A percentile compares a stretch with the other conserved stretches of the same genome.
These are phyloP conservation scores for Chaenocephalus aceratus DNA, from an alignment of 2,113 vertebrate genomes.

Conservation along the genomic window DNA sequence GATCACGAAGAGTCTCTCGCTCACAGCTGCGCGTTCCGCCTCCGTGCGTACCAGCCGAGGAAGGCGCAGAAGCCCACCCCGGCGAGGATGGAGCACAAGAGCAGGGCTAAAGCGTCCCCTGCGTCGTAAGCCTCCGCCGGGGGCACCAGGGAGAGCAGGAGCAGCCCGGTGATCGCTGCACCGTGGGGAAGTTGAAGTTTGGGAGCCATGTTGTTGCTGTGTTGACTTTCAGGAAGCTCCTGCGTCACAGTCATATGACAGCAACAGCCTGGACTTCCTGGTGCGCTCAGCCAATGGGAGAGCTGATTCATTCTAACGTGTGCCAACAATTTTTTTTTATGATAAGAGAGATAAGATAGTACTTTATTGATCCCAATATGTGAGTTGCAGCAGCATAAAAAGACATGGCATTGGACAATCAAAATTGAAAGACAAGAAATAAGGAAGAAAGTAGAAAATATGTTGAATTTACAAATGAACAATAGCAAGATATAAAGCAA, in stretches of 20 bases:
- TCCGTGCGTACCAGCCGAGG: constrained; percentile 92
- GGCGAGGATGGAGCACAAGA: constrained; percentile 86
- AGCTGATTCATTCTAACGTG: constrained; percentile 8
- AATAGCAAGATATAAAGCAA: too few relatives aligned
- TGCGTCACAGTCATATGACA: constrained; percentile 71
- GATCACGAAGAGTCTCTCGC: too few relatives aligned
- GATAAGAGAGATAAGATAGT: too few relatives aligned
- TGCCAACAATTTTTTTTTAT: too few relatives aligned
- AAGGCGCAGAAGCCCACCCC: constrained; percentile 90
- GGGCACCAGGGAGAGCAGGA: constrained; percentile 81
- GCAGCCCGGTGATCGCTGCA: constrained; percentile 58
- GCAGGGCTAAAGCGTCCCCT: constrained; percentile 89
- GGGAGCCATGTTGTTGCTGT: constrained; percentile 84
- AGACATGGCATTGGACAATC: too few relatives aligned
- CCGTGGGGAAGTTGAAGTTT: constrained; percentile 36
- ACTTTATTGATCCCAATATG: too few relatives aligned
- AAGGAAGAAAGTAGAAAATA: too few relatives aligned
- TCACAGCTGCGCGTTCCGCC: constrained; percentile 86
- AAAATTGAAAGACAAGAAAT: too few relatives aligned
- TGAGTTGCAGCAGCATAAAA: too few relatives aligned
- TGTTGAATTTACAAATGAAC: too few relatives aligned
- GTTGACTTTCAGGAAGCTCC: constrained; percentile 48
- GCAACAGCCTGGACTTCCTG: constrained; percentile 59
- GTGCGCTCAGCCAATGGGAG: constrained; percentile 70
- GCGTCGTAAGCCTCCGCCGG: constrained; percentile 89